A percentile compares a stretch with the other conserved stretches of the same genome.
These are phyloP conservation scores for Styela plicata DNA, from an alignment of 23 tunicate species.

Conservation along the genomic window DNA sequence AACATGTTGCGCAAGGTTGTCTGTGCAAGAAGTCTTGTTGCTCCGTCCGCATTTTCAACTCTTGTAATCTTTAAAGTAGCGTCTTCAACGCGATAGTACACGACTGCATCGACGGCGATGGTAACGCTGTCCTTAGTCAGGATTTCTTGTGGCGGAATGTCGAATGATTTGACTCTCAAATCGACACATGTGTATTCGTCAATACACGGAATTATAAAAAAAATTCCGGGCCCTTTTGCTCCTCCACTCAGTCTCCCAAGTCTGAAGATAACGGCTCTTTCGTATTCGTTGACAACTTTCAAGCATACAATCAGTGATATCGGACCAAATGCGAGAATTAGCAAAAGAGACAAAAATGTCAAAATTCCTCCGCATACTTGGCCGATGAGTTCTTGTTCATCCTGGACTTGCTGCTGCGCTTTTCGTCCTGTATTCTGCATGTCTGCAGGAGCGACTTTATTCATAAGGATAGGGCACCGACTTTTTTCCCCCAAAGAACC, in stretches of 20 bases:
- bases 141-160: slow-evolving; percentile 95
- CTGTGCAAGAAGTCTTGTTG: slow-evolving; percentile 89
- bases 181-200: slow-evolving; percentile 81
- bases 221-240: slow-evolving; percentile 89
- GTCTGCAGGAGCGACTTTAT: background rate
- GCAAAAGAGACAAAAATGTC: slow-evolving; percentile 39
- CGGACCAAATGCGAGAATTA: slow-evolving; percentile 49
- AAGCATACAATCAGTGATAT: slow-evolving; percentile 46
- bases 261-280: slow-evolving; percentile 91
- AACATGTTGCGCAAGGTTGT: slow-evolving; percentile 91
- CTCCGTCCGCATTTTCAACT: slow-evolving; percentile 83
- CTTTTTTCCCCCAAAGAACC: background rate
- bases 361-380: slow-evolving; percentile 33
- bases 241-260: slow-evolving; percentile 74
- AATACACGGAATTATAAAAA: slow-evolving; percentile 92
- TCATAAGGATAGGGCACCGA: background rate
- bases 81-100: slow-evolving; percentile 69
- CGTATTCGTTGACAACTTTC: slow-evolving; percentile 85
- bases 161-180: slow-evolving; percentile 72
- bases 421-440: slow-evolving; percentile 1
- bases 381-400: slow-evolving; percentile 12
- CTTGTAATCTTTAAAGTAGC: slow-evolving; percentile 65
- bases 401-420: background rate
- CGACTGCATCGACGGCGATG: slow-evolving; percentile 92
- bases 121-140: slow-evolving; percentile 92